A percentile compares a stretch with the other conserved stretches of the same genome.
Evolutionary conservation across 2,888 invertebrate genomes (phyloP).

Genomic region (Coronaproctus castanopsis): DNA sequence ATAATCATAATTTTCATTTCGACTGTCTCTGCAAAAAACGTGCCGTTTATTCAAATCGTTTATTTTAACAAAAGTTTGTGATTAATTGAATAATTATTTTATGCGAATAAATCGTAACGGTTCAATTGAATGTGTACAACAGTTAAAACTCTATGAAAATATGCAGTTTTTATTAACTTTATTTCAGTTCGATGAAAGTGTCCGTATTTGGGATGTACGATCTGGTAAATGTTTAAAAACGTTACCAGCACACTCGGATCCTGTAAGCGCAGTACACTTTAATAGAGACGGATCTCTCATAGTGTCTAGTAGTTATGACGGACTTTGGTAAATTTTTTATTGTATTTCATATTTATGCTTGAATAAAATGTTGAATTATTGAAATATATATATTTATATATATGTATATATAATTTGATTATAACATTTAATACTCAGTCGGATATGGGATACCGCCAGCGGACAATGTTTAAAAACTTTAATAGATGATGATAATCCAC

Average conservation of each 20-base stretch:
- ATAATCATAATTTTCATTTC: no score
- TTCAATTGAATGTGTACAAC: no score
- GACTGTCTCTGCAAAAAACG: no score
- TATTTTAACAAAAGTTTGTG: no score
- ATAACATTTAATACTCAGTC: slow-evolving; percentile 35
- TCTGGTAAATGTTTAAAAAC: slow-evolving; percentile 97
- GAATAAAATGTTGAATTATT: no score
- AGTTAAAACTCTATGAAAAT: no score
- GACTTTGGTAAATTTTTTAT: slow-evolving; percentile 52
- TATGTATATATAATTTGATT: neutral
- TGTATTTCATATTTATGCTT: neutral
- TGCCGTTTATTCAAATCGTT: no score
- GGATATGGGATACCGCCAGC: slow-evolving; percentile 98
- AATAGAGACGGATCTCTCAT: slow-evolving; percentile 96
- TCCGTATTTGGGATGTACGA: slow-evolving; percentile 95
- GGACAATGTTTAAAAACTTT: slow-evolving; percentile 97
- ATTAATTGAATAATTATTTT: no score
- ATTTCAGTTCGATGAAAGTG: slow-evolving; percentile 82
- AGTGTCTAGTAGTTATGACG: slow-evolving; percentile 97
- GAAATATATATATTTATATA: no score
- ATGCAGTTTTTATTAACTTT: no score
- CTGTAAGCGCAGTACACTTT: slow-evolving; percentile 96
- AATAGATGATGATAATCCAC: slow-evolving; percentile 98
- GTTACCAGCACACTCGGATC: slow-evolving; percentile 96
- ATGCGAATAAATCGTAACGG: no score